Evolutionary conservation across 1,140 invertebrate species (phyloP).

Genomic region (Hylyphantes graminicola): DNA sequence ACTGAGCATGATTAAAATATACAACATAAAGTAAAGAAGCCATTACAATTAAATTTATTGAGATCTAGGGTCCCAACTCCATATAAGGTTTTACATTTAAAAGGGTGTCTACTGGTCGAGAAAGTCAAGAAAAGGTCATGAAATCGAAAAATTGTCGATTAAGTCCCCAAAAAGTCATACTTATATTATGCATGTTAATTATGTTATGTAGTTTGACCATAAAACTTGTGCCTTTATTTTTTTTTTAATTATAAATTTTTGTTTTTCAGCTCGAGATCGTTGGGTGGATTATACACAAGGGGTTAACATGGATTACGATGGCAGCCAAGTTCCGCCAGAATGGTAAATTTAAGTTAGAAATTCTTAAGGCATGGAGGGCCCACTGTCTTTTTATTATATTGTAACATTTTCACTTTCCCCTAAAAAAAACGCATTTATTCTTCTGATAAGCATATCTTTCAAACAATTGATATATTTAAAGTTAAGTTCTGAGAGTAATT

Average conservation of each 20-base stretch:
- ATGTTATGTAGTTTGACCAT: background rate
- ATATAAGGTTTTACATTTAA: too few relatives aligned
- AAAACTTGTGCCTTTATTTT: background rate
- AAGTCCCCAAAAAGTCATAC: too few relatives aligned
- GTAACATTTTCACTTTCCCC: background rate
- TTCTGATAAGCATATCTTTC: background rate
- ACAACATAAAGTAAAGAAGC: too few relatives aligned
- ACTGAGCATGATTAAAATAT: too few relatives aligned
- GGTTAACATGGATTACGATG: constrained; percentile 89
- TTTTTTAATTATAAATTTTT: background rate
- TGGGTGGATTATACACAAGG: constrained; percentile 91
- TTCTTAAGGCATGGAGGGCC: background rate
- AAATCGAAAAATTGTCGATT: too few relatives aligned
- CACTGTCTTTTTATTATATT: background rate
- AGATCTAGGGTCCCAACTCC: too few relatives aligned
- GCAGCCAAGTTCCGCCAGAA: constrained; percentile 89
- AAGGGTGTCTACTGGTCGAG: too few relatives aligned
- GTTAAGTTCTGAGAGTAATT: background rate
- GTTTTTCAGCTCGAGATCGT: constrained; percentile 80
- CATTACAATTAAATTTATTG: too few relatives aligned
- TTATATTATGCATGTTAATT: constrained; percentile 15
- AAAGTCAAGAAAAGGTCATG: too few relatives aligned
- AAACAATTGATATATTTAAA: background rate
- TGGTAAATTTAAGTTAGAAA: constrained; percentile 75
- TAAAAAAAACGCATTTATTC: background rate